Evolutionary conservation across 2,113 vertebrate genomes (phyloP).

Genomic region (Benitochromis conjunctus): DNA sequence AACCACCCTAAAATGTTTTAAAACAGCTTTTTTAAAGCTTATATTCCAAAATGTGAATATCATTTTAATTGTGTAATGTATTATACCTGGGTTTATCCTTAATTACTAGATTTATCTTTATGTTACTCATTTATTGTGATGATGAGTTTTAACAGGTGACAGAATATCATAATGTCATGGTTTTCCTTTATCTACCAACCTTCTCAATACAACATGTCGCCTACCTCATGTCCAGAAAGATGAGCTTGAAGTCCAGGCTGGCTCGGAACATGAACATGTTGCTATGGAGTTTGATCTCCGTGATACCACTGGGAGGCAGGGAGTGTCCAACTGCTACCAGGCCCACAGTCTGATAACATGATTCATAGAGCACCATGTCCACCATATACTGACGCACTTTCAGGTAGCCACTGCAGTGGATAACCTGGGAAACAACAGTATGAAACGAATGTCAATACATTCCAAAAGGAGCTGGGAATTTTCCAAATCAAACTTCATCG

Average conservation of each 20-base stretch:
- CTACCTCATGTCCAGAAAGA: slow-evolving; percentile 93
- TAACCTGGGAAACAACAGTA: slow-evolving; percentile 74
- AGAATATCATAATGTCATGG: not conserved
- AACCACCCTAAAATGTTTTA: not conserved
- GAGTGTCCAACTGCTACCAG: slow-evolving; percentile 93
- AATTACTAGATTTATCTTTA: not conserved
- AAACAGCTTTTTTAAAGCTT: not conserved
- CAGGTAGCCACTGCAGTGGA: slow-evolving; percentile 94
- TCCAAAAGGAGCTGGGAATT: not conserved
- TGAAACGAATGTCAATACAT: not conserved
- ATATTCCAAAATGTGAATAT: not conserved
- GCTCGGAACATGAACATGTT: slow-evolving; percentile 99
- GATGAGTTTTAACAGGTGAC: not conserved
- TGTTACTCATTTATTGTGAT: not conserved
- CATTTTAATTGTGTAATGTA: not conserved
- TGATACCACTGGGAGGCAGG: slow-evolving; percentile 88
- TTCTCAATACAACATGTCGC: not conserved
- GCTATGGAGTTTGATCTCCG: slow-evolving; percentile 91
- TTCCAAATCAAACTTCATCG: not conserved
- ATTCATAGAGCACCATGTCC: slow-evolving; percentile 85
- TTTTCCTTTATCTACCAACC: not conserved
- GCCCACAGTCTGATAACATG: slow-evolving; percentile 89
- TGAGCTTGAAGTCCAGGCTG: slow-evolving; percentile 90
- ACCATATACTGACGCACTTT: slow-evolving; percentile 89
- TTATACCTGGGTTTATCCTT: not conserved